Conservation (phyloP, 2,797 vertebrate species). For the Chrysolophus pictus region DNA sequence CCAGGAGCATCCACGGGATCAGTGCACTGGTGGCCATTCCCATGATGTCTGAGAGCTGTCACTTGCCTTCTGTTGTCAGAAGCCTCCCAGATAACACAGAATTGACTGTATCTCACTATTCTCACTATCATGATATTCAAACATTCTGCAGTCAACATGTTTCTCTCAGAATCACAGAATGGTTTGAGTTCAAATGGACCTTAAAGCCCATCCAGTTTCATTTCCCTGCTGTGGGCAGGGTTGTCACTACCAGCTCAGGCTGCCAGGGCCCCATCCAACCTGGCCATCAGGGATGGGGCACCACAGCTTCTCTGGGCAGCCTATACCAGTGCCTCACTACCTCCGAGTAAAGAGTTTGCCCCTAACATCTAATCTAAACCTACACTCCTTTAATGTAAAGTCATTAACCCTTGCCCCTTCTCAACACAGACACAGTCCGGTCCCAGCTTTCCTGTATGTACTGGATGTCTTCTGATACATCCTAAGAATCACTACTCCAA, state of each 20-base stretch:
- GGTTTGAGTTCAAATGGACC: background rate
- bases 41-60: fast-evolving
- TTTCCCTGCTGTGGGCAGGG: background rate
- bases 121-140: background rate
- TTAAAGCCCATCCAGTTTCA: background rate
- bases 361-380: background rate
- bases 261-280: background rate
- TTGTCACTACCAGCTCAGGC: background rate
- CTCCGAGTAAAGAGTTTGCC: background rate
- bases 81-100: background rate
- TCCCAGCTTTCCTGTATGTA: background rate
- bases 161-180: background rate
- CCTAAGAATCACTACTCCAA: background rate
- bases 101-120: background rate
- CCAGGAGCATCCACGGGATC: background rate
- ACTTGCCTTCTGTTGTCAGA: background rate
- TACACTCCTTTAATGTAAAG: background rate
- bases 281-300: background rate
- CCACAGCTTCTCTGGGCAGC: background rate
- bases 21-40: fast-evolving
- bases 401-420: background rate
- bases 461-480: background rate
- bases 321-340: background rate
- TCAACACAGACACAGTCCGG: background rate
- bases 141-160: fast-evolving